A percentile compares a stretch with the other conserved stretches of the same genome.
Conservation (phyloP, 2,113 vertebrate genomes). For the Lanius ludovicianus region DNA sequence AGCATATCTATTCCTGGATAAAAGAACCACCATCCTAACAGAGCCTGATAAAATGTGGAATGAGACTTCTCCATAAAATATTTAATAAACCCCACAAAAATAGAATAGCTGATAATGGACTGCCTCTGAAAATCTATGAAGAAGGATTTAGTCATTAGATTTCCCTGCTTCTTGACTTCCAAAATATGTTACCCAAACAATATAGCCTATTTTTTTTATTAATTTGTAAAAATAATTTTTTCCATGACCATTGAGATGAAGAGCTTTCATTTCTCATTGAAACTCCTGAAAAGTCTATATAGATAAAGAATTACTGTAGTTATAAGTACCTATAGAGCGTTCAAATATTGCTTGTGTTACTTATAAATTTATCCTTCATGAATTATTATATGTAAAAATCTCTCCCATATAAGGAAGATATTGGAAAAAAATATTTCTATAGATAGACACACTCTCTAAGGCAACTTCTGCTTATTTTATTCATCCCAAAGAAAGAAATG, state of each 20-base stretch:
- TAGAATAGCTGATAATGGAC: constrained; percentile 9
- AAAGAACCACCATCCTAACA: neutral
- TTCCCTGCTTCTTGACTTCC: neutral
- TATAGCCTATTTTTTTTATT: neutral
- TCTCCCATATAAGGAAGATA: neutral
- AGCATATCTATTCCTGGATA: neutral
- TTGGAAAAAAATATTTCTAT: neutral
- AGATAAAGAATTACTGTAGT: neutral
- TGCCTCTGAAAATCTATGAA: constrained; percentile 4
- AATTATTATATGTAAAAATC: neutral
- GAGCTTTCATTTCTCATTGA: neutral
- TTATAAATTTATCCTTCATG: neutral
- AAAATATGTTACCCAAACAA: neutral
- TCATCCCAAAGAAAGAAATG: neutral
- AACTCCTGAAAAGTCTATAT: neutral
- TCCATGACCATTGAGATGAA: neutral
- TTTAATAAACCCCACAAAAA: constrained; percentile 48
- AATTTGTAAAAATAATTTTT: neutral
- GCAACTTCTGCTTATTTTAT: neutral
- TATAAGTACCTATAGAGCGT: neutral
- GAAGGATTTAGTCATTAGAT: neutral
- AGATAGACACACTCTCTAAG: neutral
- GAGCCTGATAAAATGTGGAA: constrained; percentile 26
- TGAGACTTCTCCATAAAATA: constrained; percentile 23
- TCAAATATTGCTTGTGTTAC: neutral